phyloP scores from a whole-genome alignment of 2,888 invertebrate species.

The Machimus rusticus region DNA sequence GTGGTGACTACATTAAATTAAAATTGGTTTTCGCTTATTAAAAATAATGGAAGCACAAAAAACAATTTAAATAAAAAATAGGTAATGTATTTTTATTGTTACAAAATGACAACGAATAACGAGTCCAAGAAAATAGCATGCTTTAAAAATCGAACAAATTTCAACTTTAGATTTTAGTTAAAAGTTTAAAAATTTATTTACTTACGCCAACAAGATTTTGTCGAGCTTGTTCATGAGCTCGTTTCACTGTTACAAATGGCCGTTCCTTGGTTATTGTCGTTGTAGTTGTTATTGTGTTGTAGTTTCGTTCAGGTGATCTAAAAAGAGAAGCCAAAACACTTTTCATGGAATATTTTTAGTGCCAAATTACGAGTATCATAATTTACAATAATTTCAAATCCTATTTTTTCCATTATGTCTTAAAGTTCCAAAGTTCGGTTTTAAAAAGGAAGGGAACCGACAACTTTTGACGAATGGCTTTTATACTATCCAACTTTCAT shows the following conservation, averaged over 20 bases:
- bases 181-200: slow-evolving; percentile 8
- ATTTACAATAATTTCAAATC: neutral
- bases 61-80: slow-evolving; percentile 28
- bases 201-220: slow-evolving; percentile 51
- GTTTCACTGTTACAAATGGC: slow-evolving; percentile 70
- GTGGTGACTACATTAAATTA: slow-evolving; percentile 50
- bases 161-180: neutral
- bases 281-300: slow-evolving; percentile 58
- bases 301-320: slow-evolving; percentile 57
- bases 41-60: slow-evolving; percentile 43
- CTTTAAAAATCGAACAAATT: neutral
- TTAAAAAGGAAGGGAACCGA: too few relatives aligned
- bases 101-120: slow-evolving; percentile 27
- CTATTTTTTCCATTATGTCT: neutral
- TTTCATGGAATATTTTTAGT: neutral
- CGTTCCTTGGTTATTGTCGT: slow-evolving; percentile 62
- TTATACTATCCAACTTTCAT: too few relatives aligned
- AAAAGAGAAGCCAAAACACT: neutral
- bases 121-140: neutral
- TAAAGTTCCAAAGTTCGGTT: neutral
- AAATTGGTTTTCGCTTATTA: slow-evolving; percentile 9
- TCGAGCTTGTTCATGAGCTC: slow-evolving; percentile 64
- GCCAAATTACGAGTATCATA: too few relatives aligned
- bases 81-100: neutral
- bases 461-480: too few relatives aligned